Evolutionary conservation across 2,797 vertebrate species (phyloP), one percentile per base, ranked within the genome.

Genomic region (Chelmon rostratus): DNA sequence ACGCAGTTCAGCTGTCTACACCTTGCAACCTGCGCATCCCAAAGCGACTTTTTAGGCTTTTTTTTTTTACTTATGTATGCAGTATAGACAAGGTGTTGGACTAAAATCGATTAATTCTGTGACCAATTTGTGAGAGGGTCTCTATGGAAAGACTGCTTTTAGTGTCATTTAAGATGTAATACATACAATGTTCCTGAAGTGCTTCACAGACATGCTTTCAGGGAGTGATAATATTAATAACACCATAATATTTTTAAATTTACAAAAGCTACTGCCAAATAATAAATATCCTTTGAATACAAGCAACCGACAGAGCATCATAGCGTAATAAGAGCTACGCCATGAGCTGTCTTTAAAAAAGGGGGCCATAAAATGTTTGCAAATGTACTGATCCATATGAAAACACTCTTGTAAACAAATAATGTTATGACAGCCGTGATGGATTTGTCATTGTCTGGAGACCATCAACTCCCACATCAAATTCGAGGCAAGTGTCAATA

Each of bases 391-490:
- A 79, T 75, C 73, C 62, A 74, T 74, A 75, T 62, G 66, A 58
- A 64, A 35, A 58, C 72, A 38, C 50, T 35, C 40, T 63, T 62
- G 68, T 81, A 81, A 76, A 83, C 71, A 79, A 82, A 73, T 72
- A 59, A 16, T 53, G 38, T 54, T 28, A 21, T 80, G 73, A 76
- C 76, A 82, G 78, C 70, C 9, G 56, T 81, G 69, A 86, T 78
- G 62, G 73, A 85, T 79, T 78, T 69, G 73, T 83, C 77, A 85
- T 79, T 81, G 82, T 79, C 74, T 85, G 70, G 82, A 76, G 82
- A 69, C 79, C 57, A 63, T 85, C 67, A 81, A 81, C 62, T 89
- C 88, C 79, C 81, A 84, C 62, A 84, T 83, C 81, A 78, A 78
- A 84, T 86, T 80, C 33, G 5, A 64, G 62, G n/a, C 31, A 75